These are phyloP conservation scores for Sialis lutaria DNA, from an alignment of 2,888 invertebrate species.

Conservation along the genomic window DNA sequence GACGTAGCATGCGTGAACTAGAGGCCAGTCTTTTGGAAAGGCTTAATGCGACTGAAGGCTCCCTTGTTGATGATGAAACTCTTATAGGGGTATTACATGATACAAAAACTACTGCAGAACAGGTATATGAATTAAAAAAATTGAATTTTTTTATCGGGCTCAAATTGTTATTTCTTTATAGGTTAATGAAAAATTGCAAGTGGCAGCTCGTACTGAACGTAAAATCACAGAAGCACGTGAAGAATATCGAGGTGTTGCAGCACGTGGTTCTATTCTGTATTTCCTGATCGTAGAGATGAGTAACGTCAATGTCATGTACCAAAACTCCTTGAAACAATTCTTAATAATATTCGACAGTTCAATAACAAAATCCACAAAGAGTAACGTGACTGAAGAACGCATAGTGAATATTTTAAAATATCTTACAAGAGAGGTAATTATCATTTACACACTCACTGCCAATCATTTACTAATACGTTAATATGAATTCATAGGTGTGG, in stretches of 20 bases:
- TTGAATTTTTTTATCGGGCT: constrained; percentile 60
- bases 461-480: background rate
- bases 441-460: background rate
- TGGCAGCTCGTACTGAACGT: constrained; percentile 83
- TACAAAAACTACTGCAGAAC: constrained; percentile 39
- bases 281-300: constrained; percentile 96
- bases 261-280: constrained; percentile 84
- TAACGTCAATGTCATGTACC: constrained; percentile 92
- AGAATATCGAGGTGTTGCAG: constrained; percentile 89
- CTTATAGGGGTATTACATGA: constrained; percentile 77
- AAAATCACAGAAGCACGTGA: constrained; percentile 89
- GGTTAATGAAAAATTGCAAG: constrained; percentile 76
- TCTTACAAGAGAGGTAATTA: constrained; percentile 57
- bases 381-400: constrained; percentile 65
- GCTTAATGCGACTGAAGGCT: constrained; percentile 85
- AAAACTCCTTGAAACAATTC: constrained; percentile 89
- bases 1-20: constrained; percentile 86
- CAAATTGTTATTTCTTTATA: constrained; percentile 39
- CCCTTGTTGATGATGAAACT: constrained; percentile 89
- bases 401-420: constrained; percentile 78
- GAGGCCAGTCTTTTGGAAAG: constrained; percentile 83
- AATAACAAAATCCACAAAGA: constrained; percentile 79
- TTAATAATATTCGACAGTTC: constrained; percentile 85
- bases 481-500: constrained; percentile 43
- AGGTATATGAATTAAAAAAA: constrained; percentile 22